Evolutionary conservation across 2,888 invertebrate species (phyloP).

Genomic region (Bhutanitis thaidina): DNA sequence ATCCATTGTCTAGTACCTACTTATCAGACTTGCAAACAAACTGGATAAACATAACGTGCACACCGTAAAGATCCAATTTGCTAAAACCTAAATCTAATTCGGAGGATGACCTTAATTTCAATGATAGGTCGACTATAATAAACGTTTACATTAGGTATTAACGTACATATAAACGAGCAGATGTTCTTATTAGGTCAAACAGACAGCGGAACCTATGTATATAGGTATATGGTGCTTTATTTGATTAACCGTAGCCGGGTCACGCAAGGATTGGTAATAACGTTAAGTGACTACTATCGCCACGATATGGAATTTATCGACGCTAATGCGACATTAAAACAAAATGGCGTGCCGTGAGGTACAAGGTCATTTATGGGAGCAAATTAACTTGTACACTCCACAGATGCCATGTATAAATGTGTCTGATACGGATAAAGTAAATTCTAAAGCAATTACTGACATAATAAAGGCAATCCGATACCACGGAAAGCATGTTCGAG

Average conservation of each 20-base stretch:
- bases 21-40: too few relatives aligned
- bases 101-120: background rate
- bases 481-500: too few relatives aligned
- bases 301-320: background rate
- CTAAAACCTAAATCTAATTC: background rate
- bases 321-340: background rate
- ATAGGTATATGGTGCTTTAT: background rate
- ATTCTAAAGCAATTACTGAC: too few relatives aligned
- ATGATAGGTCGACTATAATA: background rate
- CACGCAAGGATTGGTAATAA: background rate
- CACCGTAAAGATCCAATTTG: too few relatives aligned
- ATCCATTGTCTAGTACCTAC: too few relatives aligned
- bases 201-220: background rate
- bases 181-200: background rate
- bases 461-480: too few relatives aligned
- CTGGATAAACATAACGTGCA: too few relatives aligned
- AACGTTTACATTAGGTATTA: background rate
- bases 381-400: background rate
- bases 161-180: background rate
- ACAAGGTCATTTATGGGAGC: constrained; percentile 3
- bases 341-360: constrained; percentile 3
- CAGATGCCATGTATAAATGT: background rate
- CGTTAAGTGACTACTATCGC: background rate
- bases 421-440: too few relatives aligned
- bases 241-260: background rate